Percentiles rank a stretch among this genome's conserved stretches.
Evolutionary conservation across 2,888 invertebrate genomes (phyloP).

Genomic region (Sminthurinus aureus): DNA sequence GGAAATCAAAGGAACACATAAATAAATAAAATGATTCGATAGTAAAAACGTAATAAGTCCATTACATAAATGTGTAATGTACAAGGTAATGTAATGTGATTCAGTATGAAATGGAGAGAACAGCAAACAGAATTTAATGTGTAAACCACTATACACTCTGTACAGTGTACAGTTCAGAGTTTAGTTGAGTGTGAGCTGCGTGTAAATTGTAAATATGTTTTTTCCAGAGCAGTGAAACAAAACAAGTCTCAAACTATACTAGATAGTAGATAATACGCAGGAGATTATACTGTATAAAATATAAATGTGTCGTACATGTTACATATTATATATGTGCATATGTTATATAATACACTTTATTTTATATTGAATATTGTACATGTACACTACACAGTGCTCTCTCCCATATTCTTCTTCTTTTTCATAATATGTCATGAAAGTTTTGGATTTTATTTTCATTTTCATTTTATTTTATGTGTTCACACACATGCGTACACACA

Average conservation of each 20-base stretch:
- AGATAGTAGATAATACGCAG: no score
- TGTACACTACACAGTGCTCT: background rate
- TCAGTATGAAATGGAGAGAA: conserved; percentile 16
- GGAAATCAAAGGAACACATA: conserved; percentile 24
- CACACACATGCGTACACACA: background rate
- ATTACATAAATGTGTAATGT: conserved; percentile 27
- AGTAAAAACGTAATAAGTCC: conserved; percentile 43
- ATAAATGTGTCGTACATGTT: no score
- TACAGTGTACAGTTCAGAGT: no score
- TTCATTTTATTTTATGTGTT: background rate
- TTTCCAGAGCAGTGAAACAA: background rate
- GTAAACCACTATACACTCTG: background rate
- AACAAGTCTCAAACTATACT: no score
- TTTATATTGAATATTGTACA: no score
- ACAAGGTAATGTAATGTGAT: background rate
- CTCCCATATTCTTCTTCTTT: background rate
- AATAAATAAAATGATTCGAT: conserved; percentile 27
- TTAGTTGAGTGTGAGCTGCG: background rate
- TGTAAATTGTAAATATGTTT: conserved; percentile 1
- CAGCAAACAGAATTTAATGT: background rate
- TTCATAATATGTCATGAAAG: background rate
- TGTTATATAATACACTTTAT: no score
- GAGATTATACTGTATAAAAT: no score
- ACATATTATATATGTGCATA: no score
- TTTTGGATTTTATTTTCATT: background rate